phyloP scores from a whole-genome alignment of 2,888 invertebrate species.

The Orgyia antiqua region DNA sequence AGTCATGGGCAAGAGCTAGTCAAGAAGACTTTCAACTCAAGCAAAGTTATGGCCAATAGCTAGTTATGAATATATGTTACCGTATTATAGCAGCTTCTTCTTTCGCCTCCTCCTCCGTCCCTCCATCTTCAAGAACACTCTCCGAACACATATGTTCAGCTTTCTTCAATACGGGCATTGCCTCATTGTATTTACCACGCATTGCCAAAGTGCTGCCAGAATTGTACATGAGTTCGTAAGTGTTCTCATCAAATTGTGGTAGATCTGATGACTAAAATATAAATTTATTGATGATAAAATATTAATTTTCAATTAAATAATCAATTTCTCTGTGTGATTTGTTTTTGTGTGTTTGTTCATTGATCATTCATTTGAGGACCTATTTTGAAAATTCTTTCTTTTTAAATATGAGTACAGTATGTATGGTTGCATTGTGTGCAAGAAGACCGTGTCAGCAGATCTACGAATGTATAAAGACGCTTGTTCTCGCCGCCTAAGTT shows the following conservation, averaged over 20 bases:
- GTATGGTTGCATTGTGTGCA: too few species aligned
- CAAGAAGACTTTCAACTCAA: too few species aligned
- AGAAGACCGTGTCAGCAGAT: too few species aligned
- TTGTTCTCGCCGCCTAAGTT: too few species aligned
- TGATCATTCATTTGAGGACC: too few species aligned
- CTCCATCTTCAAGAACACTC: constrained; percentile 92
- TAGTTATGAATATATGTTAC: constrained; percentile 59
- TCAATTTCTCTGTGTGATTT: too few species aligned
- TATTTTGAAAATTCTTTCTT: too few species aligned
- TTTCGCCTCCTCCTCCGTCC: constrained; percentile 94
- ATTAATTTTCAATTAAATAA: not conserved
- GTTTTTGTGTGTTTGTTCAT: too few species aligned
- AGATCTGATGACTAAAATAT: constrained; percentile 48
- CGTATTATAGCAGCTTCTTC: constrained; percentile 94
- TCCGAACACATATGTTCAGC: constrained; percentile 92
- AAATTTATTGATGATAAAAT: constrained; percentile 1
- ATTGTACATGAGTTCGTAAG: constrained; percentile 96
- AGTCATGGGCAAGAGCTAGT: too few species aligned
- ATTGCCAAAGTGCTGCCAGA: constrained; percentile 90
- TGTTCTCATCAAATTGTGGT: constrained; percentile 68
- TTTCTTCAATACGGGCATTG: constrained; percentile 87
- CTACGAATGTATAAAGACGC: too few species aligned
- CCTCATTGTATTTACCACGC: constrained; percentile 84
- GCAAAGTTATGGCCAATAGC: too few species aligned
- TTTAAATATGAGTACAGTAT: too few species aligned